Evolutionary conservation across 2,113 vertebrate species (phyloP).

Genomic region (Tragelaphus imberbis): DNA sequence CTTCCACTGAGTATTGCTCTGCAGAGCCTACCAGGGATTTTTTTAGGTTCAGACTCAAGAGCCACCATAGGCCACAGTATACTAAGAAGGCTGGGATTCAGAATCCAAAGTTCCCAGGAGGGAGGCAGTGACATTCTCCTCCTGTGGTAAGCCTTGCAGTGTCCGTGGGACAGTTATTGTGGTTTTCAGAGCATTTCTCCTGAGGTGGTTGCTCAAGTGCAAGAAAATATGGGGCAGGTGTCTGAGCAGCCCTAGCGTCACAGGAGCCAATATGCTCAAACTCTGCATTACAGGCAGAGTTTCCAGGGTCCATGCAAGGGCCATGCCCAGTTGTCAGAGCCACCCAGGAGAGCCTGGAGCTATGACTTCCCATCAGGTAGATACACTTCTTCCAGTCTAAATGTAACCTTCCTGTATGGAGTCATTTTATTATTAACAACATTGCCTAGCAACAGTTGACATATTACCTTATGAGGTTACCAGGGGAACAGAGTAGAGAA

Average conservation of each 20-base stretch:
- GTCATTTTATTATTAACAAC: background rate
- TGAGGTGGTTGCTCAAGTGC: background rate
- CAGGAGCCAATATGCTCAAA: background rate
- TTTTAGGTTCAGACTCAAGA: background rate
- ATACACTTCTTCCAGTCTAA: background rate
- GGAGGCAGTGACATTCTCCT: background rate
- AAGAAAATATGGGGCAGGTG: background rate
- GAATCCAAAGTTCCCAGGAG: background rate
- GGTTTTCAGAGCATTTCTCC: background rate
- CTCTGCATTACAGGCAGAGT: background rate
- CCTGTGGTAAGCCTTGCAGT: background rate
- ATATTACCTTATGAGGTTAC: background rate
- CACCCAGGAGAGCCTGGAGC: background rate
- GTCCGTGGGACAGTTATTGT: background rate
- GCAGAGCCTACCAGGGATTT: background rate
- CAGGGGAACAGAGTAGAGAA: background rate
- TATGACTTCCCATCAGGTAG: background rate
- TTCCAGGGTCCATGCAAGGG: background rate
- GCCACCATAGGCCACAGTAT: background rate
- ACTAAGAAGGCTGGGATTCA: background rate
- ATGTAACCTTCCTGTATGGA: background rate
- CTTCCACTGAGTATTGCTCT: background rate
- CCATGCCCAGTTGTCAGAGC: background rate
- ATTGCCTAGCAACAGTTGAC: slow-evolving; percentile 24
- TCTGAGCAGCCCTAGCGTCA: background rate